phyloP scores from a whole-genome alignment of 2,888 invertebrate species.

The Leptopilina syphax region DNA sequence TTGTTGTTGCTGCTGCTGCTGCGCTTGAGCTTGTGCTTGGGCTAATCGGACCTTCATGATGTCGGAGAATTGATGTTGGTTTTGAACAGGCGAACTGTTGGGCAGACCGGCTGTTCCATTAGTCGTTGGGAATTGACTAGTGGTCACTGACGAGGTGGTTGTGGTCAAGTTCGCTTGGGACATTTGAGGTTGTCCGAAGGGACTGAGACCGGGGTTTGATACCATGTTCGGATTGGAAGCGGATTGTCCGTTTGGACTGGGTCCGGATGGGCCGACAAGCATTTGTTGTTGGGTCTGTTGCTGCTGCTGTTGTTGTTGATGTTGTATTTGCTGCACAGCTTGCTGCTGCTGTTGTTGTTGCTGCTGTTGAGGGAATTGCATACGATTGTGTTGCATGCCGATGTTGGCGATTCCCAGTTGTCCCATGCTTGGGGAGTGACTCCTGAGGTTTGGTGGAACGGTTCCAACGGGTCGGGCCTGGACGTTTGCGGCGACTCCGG shows the following conservation, averaged over 20 bases:
- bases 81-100: conserved; percentile 78
- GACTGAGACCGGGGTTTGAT: conserved; percentile 84
- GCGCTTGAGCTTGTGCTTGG: conserved; percentile 70
- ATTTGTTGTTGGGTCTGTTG: conserved; percentile 75
- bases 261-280: conserved; percentile 86
- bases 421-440: conserved; percentile 83
- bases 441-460: conserved; percentile 79
- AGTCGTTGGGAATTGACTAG: conserved; percentile 79
- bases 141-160: conserved; percentile 78
- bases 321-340: conserved; percentile 72
- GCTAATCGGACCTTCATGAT: conserved; percentile 81
- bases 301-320: conserved; percentile 63
- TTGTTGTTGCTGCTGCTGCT: conserved; percentile 75
- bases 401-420: conserved; percentile 69
- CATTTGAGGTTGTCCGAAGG: conserved; percentile 83
- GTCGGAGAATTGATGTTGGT: conserved; percentile 79
- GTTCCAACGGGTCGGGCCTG: conserved; percentile 69
- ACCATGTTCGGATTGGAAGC: conserved; percentile 80
- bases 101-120: conserved; percentile 80
- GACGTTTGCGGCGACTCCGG: conserved; percentile 63
- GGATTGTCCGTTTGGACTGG: conserved; percentile 85
- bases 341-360: conserved; percentile 68
- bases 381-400: conserved; percentile 71
- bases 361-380: conserved; percentile 77
- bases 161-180: conserved; percentile 80